These are phyloP conservation scores for Pelodytes ibericus DNA, from an alignment of 2,797 vertebrate species.

Conservation along the genomic window DNA sequence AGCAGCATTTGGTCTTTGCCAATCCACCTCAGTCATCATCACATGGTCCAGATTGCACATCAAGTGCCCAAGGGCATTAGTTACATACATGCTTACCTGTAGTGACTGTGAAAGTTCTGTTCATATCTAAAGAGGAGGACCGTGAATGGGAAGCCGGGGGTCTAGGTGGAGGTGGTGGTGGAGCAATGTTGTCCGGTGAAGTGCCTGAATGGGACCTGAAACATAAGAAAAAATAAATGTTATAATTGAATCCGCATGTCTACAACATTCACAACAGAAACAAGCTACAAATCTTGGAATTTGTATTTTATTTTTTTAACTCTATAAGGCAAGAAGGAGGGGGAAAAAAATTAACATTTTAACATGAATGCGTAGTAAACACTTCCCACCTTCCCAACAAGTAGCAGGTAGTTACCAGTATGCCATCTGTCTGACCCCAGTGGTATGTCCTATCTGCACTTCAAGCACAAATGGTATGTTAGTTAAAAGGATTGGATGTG, in stretches of 20 bases:
- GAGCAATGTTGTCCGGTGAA: constrained; percentile 89
- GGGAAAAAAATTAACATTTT: background rate
- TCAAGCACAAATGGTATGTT: background rate
- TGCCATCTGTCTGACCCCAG: background rate
- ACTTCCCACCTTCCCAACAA: background rate
- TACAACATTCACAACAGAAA: constrained; percentile 24
- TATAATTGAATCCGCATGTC: constrained; percentile 37
- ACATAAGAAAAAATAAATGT: constrained; percentile 55
- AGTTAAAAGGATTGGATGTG: background rate
- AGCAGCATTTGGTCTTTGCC: no score
- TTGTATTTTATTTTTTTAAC: background rate
- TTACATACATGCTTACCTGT: constrained; percentile 70
- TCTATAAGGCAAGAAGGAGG: background rate
- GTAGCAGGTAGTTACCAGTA: background rate
- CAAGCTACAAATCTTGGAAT: constrained; percentile 14
- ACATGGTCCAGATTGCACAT: no score
- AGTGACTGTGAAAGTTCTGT: constrained; percentile 86
- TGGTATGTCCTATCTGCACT: no score
- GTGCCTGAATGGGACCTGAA: constrained; percentile 94
- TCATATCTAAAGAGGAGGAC: constrained; percentile 97
- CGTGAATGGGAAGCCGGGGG: constrained; percentile 93
- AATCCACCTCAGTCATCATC: no score
- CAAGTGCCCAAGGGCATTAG: background rate
- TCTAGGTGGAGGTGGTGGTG: constrained; percentile 92
- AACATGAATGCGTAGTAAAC: background rate